Evolutionary conservation across 1,140 invertebrate genomes (phyloP), one percentile per base, ranked within the genome.

Genomic region (Conopomorpha cramerella): DNA sequence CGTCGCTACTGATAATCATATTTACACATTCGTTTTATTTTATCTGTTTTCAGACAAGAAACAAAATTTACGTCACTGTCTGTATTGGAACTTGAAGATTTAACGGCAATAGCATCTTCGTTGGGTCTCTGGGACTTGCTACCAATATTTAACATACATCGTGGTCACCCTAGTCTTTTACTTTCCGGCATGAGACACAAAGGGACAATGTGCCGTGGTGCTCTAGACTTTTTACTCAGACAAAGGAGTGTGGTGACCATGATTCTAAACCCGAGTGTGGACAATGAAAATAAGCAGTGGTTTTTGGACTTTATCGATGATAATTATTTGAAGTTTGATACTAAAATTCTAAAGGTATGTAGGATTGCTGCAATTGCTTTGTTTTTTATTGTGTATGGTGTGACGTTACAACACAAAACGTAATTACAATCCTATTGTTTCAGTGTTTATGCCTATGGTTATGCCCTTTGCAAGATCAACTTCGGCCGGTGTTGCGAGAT

Each of bases 391-490:
- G 26, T 6, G 17, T 16, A 25, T 23, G 3, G n/a, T 31, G 33
- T 36, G 30, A 25, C 26, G 3, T 28, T 27, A 36, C 30, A 34
- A 15, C 7, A 12, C 8, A 23, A 29, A 34, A 34, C 25, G 8
- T 8, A 15, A 27, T 2, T 14, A 3, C 0, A 2, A 28, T 36
- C 10, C 11, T 36, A 39, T 25, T 38, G 7, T 71, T 68, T 31
- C 41, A 73, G 65, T 49, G 53, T 16, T 30, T 73, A 10, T 68
- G 58, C 47, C 30, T 74, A 15, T 74, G 64, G 64, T 30, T 74
- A 19, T 71, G 68, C 44, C 68, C 68, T 4, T 40, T 74, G 27
- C 68, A 74, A 62, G 64, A 74, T 38, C 62, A 67, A 30, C 27
- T 71, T 16, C 45, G 66, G 2, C 64, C 68, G 0, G 45, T 74